Base-by-base conservation (phyloP, 1,140 invertebrate species). In the Carposina sasakii region DNA sequence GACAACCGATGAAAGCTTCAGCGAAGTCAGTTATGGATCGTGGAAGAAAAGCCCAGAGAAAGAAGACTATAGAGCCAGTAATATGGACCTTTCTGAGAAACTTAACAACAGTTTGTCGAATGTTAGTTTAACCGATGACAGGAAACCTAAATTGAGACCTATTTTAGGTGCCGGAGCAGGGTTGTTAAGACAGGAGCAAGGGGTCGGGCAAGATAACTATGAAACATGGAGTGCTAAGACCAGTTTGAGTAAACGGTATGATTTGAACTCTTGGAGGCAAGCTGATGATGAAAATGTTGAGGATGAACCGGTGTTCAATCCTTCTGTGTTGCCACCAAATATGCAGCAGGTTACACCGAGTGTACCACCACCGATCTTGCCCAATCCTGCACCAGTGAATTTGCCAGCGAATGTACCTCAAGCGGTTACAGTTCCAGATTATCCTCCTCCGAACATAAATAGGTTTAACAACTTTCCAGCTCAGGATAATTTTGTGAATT, bases 151-250 rank as follows among this genome's bases (percentile, higher is more conserved):
- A 37, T 49, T 84, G 12, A 65, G 77, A 49, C 81, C 81, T 0
- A 84, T 84, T 4, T 56, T 84, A n/a, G 77, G 81, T 0, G 81
- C 77, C 0, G 81, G 77, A 1, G 81, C 81, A 0, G 77, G 73
- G 0, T 45, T 78, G 0, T 21, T 81, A 6, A 57, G 77, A 43
- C 76, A 81, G 23, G 76, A 81, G 37, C 76, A 77, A 43, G 57
- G 55, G 0, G 23, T 68, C 16, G 57, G 45, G 4, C 76, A 73
- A 17, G 74, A 81, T 5, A 71, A 54, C 4, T 76, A 70, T 17
- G 79, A 79, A 3, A 67, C 71, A 1, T 76, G 74, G 72, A 66
- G 66, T 6, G 46, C 67, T 0, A 79, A 77, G 30, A 71, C 50
- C 13, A 75, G 54, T 22, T 41, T 83, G 1, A 66, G 50, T 1